Percentiles rank a stretch among this genome's conserved stretches.
phyloP scores from a whole-genome alignment of 2,113 vertebrate species.

The Seriola quinqueradiata region DNA sequence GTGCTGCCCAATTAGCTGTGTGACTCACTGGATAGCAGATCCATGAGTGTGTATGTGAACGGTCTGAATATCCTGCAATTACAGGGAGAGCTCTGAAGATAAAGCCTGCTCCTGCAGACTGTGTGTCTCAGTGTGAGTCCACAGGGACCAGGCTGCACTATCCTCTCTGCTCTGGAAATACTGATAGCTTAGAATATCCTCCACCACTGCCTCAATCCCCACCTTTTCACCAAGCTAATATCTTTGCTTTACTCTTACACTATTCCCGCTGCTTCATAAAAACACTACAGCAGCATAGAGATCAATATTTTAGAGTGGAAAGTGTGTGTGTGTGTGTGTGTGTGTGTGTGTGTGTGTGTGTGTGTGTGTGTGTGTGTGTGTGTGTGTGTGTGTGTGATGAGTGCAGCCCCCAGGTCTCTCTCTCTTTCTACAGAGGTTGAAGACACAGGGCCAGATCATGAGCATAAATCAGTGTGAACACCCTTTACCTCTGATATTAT shows the following conservation, averaged over 20 bases:
- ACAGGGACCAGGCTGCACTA: slow-evolving; percentile 54
- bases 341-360: neutral
- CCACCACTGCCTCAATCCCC: slow-evolving; percentile 1
- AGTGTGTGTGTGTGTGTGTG: neutral
- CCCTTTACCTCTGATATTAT: slow-evolving; percentile 19
- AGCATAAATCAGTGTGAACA: slow-evolving; percentile 11
- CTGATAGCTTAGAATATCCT: slow-evolving; percentile 39
- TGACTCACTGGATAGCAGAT: slow-evolving; percentile 68
- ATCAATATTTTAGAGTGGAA: neutral
- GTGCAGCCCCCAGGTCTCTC: neutral
- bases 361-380: neutral
- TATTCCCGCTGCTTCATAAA: slow-evolving; percentile 20
- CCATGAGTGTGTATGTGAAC: slow-evolving; percentile 62
- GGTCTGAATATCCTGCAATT: slow-evolving; percentile 76
- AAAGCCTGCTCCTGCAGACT: slow-evolving; percentile 69
- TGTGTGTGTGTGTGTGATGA: neutral
- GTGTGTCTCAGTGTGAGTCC: slow-evolving; percentile 68
- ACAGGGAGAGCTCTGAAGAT: slow-evolving; percentile 68
- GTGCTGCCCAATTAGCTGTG: slow-evolving; percentile 63
- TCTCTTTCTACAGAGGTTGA: too few species aligned
- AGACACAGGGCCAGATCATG: neutral
- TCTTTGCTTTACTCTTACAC: neutral
- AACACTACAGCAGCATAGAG: neutral
- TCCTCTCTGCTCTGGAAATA: slow-evolving; percentile 52
- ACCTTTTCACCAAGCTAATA: slow-evolving; percentile 3